Percentiles rank a stretch among this genome's conserved stretches.
Evolutionary conservation across 1,140 invertebrate species (phyloP).

Genomic region (Brachystomella parvula): DNA sequence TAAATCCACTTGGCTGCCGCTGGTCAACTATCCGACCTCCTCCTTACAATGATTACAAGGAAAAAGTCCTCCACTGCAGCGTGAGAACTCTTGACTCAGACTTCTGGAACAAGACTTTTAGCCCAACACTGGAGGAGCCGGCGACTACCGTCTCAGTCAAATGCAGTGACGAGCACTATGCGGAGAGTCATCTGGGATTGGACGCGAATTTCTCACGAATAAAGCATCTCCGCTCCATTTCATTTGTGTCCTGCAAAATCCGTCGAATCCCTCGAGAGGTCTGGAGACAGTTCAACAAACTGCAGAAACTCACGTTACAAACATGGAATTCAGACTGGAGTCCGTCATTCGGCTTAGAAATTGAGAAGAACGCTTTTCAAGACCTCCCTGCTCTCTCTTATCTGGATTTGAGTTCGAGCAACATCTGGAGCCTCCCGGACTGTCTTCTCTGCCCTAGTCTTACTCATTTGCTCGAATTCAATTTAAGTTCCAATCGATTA

Average conservation of each 20-base stretch:
- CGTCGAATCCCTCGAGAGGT: constrained; percentile 54
- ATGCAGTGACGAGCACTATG: constrained; percentile 68
- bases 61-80: constrained; percentile 36
- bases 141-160: constrained; percentile 58
- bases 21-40: background rate
- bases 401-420: constrained; percentile 77
- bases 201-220: constrained; percentile 61
- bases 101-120: constrained; percentile 40
- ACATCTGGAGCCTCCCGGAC: constrained; percentile 68
- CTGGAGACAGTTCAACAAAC: constrained; percentile 45
- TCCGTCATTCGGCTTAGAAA: constrained; percentile 67
- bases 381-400: constrained; percentile 60
- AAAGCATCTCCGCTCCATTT: constrained; percentile 60
- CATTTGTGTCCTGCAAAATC: constrained; percentile 69
- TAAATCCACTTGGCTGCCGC: background rate
- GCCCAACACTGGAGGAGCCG: constrained; percentile 52
- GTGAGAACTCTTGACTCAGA: constrained; percentile 39
- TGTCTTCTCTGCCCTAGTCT: constrained; percentile 64
- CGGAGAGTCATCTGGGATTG: constrained; percentile 65
- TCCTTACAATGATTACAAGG: background rate
- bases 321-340: constrained; percentile 84
- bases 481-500: constrained; percentile 72
- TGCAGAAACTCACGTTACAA: constrained; percentile 63
- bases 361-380: constrained; percentile 58
- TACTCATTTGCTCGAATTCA: constrained; percentile 60